Conservation (phyloP, 2,888 invertebrate genomes). For the Agrochola lota region DNA sequence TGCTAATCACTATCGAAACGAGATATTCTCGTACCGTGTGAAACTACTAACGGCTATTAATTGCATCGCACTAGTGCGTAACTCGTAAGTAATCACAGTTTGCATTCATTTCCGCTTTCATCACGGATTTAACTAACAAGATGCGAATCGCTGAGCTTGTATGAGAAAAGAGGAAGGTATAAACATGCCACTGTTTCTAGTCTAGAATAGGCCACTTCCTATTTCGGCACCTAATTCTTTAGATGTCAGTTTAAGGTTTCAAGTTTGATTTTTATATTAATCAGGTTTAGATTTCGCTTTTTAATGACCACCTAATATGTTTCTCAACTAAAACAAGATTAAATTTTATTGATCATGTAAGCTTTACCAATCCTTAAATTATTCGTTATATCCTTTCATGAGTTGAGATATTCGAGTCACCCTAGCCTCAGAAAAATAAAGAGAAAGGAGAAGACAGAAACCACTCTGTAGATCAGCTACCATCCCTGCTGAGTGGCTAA, state of each 20-base stretch:
- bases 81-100: conserved; percentile 61
- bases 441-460: background rate
- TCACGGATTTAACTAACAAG: conserved; percentile 42
- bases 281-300: too few relatives aligned
- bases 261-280: too few relatives aligned
- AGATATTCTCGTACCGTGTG: conserved; percentile 13
- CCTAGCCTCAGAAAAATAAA: too few relatives aligned
- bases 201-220: too few relatives aligned
- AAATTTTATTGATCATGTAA: too few relatives aligned
- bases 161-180: background rate
- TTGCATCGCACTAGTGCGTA: conserved; percentile 53
- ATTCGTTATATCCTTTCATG: too few relatives aligned
- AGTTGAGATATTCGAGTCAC: too few relatives aligned
- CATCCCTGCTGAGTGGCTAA: background rate
- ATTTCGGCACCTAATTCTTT: too few relatives aligned
- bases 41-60: conserved; percentile 41
- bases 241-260: too few relatives aligned
- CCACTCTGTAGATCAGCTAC: background rate
- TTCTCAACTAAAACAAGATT: background rate
- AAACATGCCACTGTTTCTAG: too few relatives aligned
- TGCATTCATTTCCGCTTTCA: conserved; percentile 52
- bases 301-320: background rate
- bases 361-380: too few relatives aligned
- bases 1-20: conserved; percentile 3
- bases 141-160: conserved; percentile 8